Evolutionary conservation across 2,888 invertebrate species (phyloP), one percentile per base, ranked within the genome.

Genomic region (Choreutis nemorana): DNA sequence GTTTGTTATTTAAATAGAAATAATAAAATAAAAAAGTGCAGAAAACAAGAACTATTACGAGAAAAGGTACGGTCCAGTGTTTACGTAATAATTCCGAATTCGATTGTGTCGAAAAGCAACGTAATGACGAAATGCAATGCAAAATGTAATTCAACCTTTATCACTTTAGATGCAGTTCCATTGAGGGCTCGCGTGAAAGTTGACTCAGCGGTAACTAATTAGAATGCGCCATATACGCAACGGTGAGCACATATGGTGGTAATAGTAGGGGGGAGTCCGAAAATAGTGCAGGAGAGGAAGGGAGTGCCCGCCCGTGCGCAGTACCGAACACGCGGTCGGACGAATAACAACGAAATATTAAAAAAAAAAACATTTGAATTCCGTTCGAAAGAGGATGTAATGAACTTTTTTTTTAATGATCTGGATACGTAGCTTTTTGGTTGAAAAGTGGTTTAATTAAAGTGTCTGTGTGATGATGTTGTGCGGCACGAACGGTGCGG

Each of bases 401-500:
- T 20, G 23, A 11, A 8, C 10, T 12, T 9, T 12, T 18, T 5
- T 5, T 6, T 11, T 22, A 10, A 8, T 8, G 45, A 45, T 48
- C 42, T 47, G 52, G 46, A 30, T n/a, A n/a, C n/a, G n/a, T n/a
- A 10, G 15, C 14, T 14, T 29, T 11, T 8, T 11, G 14, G 14
- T 18, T 32, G 27, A 30, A 32, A 30, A 26, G 27, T 28, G 29
- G 38, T 42, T 39, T 26, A 30, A 51, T 50, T n/a, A n/a, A n/a
- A n/a, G n/a, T n/a, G n/a, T n/a, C n/a, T n/a, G 47, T 32, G 26
- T 21, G 9, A 15, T n/a, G 13, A 73, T 75, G 75, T 51, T 77
- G 60, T 71, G 79, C 37, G 72, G 72, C n/a, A 59, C 71, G 22
- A 63, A 59, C 40, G 70, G 73, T 9, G 71, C 75, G 2, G 70